Evolutionary conservation across 1,140 invertebrate genomes (phyloP).

Genomic region (Drosophila subobscura): DNA sequence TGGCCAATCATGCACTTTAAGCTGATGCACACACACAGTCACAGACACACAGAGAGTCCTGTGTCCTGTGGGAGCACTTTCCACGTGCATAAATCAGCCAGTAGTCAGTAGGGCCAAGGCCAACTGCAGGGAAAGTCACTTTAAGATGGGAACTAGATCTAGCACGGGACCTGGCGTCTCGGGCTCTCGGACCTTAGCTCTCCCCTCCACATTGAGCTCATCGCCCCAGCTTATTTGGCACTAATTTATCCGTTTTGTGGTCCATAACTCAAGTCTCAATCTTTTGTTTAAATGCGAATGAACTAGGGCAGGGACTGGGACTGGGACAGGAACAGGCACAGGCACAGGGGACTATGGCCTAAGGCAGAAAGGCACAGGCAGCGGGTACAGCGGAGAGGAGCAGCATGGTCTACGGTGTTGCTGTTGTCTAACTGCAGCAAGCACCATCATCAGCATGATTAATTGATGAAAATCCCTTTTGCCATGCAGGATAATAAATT

Average conservation of each 20-base stretch:
- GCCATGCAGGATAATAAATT: conserved; percentile 81
- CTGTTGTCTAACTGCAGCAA: conserved; percentile 67
- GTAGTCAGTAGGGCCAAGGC: conserved; percentile 44
- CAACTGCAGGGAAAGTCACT: conserved; percentile 7
- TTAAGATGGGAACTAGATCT: conserved; percentile 5
- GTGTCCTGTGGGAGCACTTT: no score
- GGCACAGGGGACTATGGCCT: not conserved
- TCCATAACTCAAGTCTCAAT: conserved; percentile 11
- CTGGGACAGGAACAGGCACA: not conserved
- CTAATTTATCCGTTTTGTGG: conserved; percentile 42
- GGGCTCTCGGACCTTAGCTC: no score
- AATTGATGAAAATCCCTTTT: conserved; percentile 82
- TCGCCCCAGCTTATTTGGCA: conserved; percentile 12
- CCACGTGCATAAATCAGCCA: conserved; percentile 60
- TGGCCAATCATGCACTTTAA: conserved; percentile 60
- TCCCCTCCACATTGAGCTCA: conserved; percentile 6
- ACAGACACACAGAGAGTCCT: conserved; percentile 7
- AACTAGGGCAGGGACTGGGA: not conserved
- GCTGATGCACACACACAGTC: conserved; percentile 45
- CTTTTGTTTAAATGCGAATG: conserved; percentile 16
- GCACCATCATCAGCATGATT: conserved; percentile 76
- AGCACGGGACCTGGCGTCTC: no score
- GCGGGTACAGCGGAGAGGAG: not conserved
- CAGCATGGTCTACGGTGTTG: conserved; percentile 24
- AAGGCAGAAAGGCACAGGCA: not conserved